Evolutionary conservation across 2,113 vertebrate genomes (phyloP), one percentile per base, ranked within the genome.

Genomic region (Bambusicola thoracicus): DNA sequence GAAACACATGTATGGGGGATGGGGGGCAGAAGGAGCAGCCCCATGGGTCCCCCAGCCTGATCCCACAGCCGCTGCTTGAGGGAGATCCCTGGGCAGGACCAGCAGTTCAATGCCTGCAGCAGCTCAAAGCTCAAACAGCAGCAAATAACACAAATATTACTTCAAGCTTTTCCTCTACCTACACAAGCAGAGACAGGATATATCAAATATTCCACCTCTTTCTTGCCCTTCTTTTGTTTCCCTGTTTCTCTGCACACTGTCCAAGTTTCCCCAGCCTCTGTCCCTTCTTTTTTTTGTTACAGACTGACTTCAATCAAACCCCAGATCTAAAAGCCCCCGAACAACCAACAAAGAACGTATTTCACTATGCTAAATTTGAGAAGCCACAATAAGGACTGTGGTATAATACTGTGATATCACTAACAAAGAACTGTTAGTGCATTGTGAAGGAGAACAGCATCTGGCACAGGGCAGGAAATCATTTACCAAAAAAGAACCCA

Each of bases 401-500:
- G 18, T 61, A 55, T 25, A 68, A 67, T 30, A 51, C 83, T 85
- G 81, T 96, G 92, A 95, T 93, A 87, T 96, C 92, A 87, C 84
- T 76, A 72, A 82, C 86, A 89, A 76, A 91, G 63, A 34, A 92
- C 94, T 85, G 36, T 89, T 24, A 72, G 69, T 89, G 73, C 89
- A 87, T 92, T 95, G 94, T 93, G 84, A 82, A 48, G 17, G 74
- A 49, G 80, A 87, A 80, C 53, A 92, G 77, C 78, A 93, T 92
- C 84, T 93, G 91, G 89, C 86, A 89, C 2, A 0, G 69, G 58
- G 70, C 84, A 87, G 70, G 59, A 82, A 82, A 80, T 62, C 3
- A 43, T 34, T 66, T 46, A 48, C 53, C 49, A 18, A 22, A 78
- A 76, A n/a, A 67, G 9, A 34, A 67, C 10, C 49, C 38, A 59